A percentile compares a stretch with the other conserved stretches of the same genome.
Conservation (phyloP, 2,888 invertebrate species). For the Chloroclysta siterata region DNA sequence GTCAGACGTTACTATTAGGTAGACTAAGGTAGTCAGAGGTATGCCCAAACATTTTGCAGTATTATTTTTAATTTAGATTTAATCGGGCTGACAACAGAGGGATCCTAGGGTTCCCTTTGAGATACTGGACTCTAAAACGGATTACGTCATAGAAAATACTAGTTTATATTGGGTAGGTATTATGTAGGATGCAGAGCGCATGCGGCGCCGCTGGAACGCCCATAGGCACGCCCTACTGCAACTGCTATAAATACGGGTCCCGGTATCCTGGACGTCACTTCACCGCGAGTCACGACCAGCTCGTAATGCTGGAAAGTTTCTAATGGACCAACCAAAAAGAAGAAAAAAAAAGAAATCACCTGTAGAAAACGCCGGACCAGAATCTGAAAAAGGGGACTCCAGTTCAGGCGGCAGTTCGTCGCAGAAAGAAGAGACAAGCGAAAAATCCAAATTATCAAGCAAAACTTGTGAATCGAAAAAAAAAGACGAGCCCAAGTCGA, state of each 20-base stretch:
- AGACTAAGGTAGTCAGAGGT: too few species aligned
- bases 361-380: too few species aligned
- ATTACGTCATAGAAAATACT: background rate
- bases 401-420: too few species aligned
- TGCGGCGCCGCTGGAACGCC: background rate
- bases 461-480: too few species aligned
- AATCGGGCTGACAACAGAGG: too few species aligned
- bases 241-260: background rate
- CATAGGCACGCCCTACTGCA: background rate
- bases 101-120: background rate
- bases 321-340: background rate
- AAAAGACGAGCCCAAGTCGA: background rate
- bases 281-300: slow-evolving; percentile 1
- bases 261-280: background rate
- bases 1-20: too few species aligned
- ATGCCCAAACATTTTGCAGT: too few species aligned
- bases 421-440: too few species aligned
- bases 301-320: background rate
- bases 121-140: background rate
- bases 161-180: background rate
- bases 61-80: too few species aligned
- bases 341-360: too few species aligned
- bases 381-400: too few species aligned
- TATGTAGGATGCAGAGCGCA: background rate
- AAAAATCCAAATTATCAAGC: too few species aligned